A percentile compares a stretch with the other conserved stretches of the same genome.
Conservation (phyloP, 2,797 vertebrate species). For the Lagocephalus sceleratus region DNA sequence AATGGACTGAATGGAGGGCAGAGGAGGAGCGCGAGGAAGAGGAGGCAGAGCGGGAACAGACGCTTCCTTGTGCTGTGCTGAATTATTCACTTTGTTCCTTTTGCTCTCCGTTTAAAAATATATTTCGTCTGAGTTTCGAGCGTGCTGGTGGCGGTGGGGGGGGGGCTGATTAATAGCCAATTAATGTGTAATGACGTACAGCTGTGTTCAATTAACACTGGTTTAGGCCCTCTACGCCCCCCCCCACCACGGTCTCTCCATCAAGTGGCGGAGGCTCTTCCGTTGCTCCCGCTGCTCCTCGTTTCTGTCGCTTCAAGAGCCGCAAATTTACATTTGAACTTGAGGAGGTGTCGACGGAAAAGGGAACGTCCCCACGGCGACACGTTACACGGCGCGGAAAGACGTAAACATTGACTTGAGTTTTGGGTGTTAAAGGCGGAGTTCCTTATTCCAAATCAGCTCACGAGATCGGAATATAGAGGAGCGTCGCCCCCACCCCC, state of each 20-base stretch:
- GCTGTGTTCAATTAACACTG: constrained; percentile 80
- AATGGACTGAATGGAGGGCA: constrained; percentile 47
- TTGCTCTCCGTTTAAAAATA: constrained; percentile 45
- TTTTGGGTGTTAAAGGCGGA: too few relatives aligned
- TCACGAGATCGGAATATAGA: too few relatives aligned
- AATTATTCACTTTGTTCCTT: constrained; percentile 55
- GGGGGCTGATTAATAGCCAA: constrained; percentile 78
- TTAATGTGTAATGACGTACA: constrained; percentile 80
- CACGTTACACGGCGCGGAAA: too few relatives aligned
- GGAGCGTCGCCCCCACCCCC: too few relatives aligned
- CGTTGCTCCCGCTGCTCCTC: constrained; percentile 21
- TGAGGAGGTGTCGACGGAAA: too few relatives aligned
- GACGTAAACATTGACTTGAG: too few relatives aligned
- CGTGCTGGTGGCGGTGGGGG: constrained; percentile 2
- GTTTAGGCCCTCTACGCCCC: constrained; percentile 30
- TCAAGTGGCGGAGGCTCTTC: constrained; percentile 18
- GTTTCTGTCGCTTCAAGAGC: not conserved
- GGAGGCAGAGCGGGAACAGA: constrained; percentile 28
- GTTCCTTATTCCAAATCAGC: too few relatives aligned
- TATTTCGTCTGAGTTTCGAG: constrained; percentile 45
- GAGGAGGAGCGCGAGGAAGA: constrained; percentile 30
- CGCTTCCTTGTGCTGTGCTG: constrained; percentile 41
- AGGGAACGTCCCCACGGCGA: too few relatives aligned
- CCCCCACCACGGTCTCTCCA: not conserved
- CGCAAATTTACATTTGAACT: too few relatives aligned